These are phyloP conservation scores for Cylas formicarius DNA, from an alignment of 1,140 invertebrate species.

Conservation along the genomic window DNA sequence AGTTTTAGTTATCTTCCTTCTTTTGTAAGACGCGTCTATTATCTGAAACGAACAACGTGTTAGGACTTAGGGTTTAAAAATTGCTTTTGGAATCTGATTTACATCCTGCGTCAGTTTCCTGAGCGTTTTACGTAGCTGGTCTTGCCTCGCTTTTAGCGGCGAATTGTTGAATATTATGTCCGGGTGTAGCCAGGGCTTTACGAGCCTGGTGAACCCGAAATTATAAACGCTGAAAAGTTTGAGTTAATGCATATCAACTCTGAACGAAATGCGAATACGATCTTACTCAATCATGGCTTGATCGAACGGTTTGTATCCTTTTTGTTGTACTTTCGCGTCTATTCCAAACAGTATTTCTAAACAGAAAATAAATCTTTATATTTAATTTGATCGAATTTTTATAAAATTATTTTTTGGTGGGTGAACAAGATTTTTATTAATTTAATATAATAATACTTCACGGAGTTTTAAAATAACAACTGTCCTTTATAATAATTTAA, in stretches of 20 bases:
- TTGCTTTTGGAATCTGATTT: no score
- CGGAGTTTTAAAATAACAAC: no score
- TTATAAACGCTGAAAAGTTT: conserved; percentile 15
- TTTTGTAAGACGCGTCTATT: conserved; percentile 8
- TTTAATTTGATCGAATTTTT: conserved; percentile 1
- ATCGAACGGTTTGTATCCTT: conserved; percentile 9
- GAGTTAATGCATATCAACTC: no score
- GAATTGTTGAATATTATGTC: conserved; percentile 17
- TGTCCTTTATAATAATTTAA: no score
- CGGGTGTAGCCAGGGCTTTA: conserved; percentile 19
- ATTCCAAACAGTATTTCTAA: conserved; percentile 16
- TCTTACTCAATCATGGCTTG: conserved; percentile 8
- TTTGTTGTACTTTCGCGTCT: conserved; percentile 8
- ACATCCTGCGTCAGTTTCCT: conserved; percentile 9
- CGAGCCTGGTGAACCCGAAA: conserved; percentile 14
- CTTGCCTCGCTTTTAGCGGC: conserved; percentile 13
- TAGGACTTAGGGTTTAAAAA: not conserved
- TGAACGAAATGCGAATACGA: no score
- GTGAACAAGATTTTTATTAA: no score
- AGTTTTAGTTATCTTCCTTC: conserved; percentile 7
- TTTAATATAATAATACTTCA: no score
- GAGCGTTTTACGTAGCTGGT: conserved; percentile 3
- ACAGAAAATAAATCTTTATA: conserved; percentile 2
- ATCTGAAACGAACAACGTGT: conserved; percentile 2
- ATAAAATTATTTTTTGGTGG: no score